A percentile compares a stretch with the other conserved stretches of the same genome.
Evolutionary conservation across 2,888 invertebrate species (phyloP).

Genomic region (Cheilosia variabilis): DNA sequence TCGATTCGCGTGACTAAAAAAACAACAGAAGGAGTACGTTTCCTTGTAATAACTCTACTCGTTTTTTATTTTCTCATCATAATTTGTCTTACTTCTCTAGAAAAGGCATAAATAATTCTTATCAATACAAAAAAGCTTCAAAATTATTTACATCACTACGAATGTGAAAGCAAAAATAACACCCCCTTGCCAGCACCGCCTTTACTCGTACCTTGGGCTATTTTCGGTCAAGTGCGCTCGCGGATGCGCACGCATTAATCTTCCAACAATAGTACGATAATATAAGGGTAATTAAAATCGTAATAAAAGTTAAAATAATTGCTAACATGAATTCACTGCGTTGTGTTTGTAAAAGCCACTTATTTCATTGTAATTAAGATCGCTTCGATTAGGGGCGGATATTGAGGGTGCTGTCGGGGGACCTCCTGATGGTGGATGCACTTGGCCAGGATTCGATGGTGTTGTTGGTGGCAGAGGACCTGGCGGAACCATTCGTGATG

Average conservation of each 20-base stretch:
- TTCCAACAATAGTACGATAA: conserved; percentile 53
- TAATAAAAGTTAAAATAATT: conserved; percentile 70
- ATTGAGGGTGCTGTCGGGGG: conserved; percentile 45
- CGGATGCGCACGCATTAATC: conserved; percentile 39
- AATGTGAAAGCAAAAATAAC: conserved; percentile 26
- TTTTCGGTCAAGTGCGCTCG: conserved; percentile 28
- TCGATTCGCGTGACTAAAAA: conserved; percentile 51
- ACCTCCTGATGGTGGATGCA: conserved; percentile 34
- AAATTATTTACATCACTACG: conserved; percentile 69
- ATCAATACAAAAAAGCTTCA: conserved; percentile 63
- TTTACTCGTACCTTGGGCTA: background rate
- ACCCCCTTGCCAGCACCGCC: background rate
- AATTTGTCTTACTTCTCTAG: conserved; percentile 49
- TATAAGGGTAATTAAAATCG: conserved; percentile 69
- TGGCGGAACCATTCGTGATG: conserved; percentile 73
- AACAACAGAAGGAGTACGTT: conserved; percentile 45
- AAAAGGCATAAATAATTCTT: conserved; percentile 70
- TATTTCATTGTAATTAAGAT: conserved; percentile 79
- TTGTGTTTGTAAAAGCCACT: conserved; percentile 76
- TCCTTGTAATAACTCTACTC: conserved; percentile 55
- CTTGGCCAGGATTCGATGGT: conserved; percentile 79
- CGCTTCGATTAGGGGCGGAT: conserved; percentile 76
- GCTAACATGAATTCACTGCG: conserved; percentile 81
- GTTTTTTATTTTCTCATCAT: conserved; percentile 52
- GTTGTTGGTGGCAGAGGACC: conserved; percentile 83